Evolutionary conservation across 2,797 vertebrate genomes (phyloP).

Genomic region (Dromococcyx pavoninus): DNA sequence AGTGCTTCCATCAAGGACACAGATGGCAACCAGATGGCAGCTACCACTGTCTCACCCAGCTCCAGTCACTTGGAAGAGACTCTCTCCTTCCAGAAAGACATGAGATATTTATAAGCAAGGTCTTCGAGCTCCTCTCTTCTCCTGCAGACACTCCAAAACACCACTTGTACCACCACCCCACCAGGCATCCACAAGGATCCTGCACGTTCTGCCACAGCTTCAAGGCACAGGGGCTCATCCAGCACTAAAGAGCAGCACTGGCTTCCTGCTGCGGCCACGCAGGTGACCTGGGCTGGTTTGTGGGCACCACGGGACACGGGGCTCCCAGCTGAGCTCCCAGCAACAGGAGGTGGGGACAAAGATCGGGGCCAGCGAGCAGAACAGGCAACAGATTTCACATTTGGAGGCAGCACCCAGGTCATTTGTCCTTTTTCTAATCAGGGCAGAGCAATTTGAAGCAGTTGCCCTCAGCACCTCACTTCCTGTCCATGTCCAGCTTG

Average conservation of each 20-base stretch:
- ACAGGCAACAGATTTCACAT: neutral
- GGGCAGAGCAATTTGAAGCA: neutral
- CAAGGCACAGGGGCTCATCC: neutral
- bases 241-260: neutral
- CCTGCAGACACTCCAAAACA: neutral
- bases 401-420: neutral
- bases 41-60: neutral
- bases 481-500: neutral
- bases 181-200: neutral
- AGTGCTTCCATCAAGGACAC: fast-evolving
- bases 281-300: neutral
- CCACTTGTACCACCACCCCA: fast-evolving
- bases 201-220: fast-evolving
- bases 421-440: neutral
- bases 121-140: neutral
- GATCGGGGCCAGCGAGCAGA: neutral
- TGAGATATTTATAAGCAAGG: neutral
- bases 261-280: neutral
- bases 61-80: neutral
- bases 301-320: neutral
- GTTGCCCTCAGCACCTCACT: neutral
- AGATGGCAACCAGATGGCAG: neutral
- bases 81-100: neutral
- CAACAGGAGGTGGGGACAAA: neutral
- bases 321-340: neutral